phyloP scores from a whole-genome alignment of 2,797 vertebrate genomes.

The Echiichthys vipera region DNA sequence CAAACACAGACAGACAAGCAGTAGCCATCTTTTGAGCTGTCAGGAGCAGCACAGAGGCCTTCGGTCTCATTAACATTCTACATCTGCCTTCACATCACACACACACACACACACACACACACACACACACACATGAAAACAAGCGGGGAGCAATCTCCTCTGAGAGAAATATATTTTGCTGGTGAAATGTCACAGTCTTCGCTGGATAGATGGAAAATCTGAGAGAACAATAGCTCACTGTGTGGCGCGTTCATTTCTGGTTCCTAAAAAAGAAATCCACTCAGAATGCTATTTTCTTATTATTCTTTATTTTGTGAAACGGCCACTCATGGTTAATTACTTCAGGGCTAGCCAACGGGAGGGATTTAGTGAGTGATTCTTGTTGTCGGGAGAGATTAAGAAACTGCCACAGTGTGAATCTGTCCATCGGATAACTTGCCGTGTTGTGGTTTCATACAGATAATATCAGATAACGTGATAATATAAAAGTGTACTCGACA shows the following conservation, averaged over 20 bases:
- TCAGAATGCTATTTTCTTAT: conserved; percentile 27
- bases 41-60: conserved; percentile 44
- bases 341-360: neutral
- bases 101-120: conserved; percentile 23
- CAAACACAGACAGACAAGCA: conserved; percentile 6
- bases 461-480: neutral
- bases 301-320: conserved; percentile 5
- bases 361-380: conserved; percentile 1
- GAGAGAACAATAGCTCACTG: conserved; percentile 28
- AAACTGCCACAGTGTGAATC: neutral
- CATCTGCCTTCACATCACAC: conserved; percentile 53
- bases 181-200: conserved; percentile 32
- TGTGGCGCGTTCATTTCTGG: neutral
- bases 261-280: conserved; percentile 35
- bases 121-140: neutral
- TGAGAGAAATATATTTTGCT: conserved; percentile 30
- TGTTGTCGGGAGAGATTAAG: conserved; percentile 1
- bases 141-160: conserved; percentile 24
- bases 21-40: conserved; percentile 37
- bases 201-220: conserved; percentile 2
- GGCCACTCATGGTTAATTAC: conserved; percentile 22
- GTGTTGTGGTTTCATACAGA: neutral
- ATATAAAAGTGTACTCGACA: neutral
- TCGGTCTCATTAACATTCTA: conserved; percentile 67
- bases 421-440: neutral